These are phyloP conservation scores for Cecropterus lyciades DNA, from an alignment of 1,140 invertebrate genomes.

Conservation along the genomic window DNA sequence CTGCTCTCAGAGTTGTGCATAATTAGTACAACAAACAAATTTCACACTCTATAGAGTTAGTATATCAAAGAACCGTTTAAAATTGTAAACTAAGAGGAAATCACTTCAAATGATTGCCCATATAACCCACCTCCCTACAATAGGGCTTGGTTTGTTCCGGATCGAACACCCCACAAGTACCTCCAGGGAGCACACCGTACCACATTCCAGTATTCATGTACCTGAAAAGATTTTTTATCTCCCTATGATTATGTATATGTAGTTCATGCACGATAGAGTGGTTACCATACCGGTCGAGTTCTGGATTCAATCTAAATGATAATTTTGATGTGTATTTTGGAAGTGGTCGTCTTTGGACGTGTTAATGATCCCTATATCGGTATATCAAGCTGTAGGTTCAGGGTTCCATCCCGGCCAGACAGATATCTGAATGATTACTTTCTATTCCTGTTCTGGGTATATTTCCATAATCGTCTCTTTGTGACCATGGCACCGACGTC, in stretches of 20 bases:
- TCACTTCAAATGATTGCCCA: not conserved
- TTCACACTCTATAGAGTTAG: not conserved
- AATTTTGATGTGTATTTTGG: too few relatives aligned
- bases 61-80: not conserved
- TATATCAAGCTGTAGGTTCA: too few relatives aligned
- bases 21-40: not conserved
- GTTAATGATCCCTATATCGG: too few relatives aligned
- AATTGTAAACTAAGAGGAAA: slow-evolving; percentile 4
- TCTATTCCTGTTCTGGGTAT: too few relatives aligned
- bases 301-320: too few relatives aligned
- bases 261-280: not conserved
- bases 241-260: not conserved
- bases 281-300: too few relatives aligned
- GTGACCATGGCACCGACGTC: too few relatives aligned
- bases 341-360: too few relatives aligned
- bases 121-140: slow-evolving; percentile 64
- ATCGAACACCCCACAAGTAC: slow-evolving; percentile 70
- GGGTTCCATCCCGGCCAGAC: too few relatives aligned
- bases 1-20: not conserved
- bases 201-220: slow-evolving; percentile 50
- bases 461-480: too few relatives aligned
- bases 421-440: too few relatives aligned
- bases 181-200: slow-evolving; percentile 67
- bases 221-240: slow-evolving; percentile 24
- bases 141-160: slow-evolving; percentile 61